These are phyloP conservation scores for Promerops cafer DNA, from an alignment of 2,113 vertebrate genomes.

Conservation along the genomic window DNA sequence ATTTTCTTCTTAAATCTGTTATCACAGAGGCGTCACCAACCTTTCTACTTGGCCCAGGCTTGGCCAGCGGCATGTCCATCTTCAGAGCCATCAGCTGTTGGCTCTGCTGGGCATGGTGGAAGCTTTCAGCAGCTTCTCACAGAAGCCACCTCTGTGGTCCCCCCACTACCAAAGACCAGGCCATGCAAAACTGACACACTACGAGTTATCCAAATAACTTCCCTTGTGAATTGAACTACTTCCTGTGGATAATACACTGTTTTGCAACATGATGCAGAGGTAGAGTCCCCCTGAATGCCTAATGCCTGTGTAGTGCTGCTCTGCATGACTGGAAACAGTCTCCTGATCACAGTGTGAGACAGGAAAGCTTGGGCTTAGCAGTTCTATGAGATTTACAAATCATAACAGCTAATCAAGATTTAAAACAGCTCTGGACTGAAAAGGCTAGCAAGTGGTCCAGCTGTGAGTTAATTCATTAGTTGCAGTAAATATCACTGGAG, in stretches of 20 bases:
- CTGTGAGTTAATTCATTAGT: not conserved
- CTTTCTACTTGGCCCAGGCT: not conserved
- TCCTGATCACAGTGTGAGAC: not conserved
- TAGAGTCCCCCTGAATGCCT: not conserved
- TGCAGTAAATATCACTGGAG: not conserved
- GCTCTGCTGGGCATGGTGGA: not conserved
- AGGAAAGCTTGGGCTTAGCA: not conserved
- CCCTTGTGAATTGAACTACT: not conserved
- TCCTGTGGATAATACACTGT: not conserved
- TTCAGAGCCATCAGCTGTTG: not conserved
- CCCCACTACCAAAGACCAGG: not conserved
- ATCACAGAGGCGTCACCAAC: rapidly evolving
- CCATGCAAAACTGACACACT: not conserved
- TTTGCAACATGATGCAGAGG: not conserved
- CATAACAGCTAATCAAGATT: not conserved
- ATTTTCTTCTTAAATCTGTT: not conserved
- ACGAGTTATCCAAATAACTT: not conserved
- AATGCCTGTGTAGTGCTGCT: not conserved
- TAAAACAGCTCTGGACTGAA: not conserved
- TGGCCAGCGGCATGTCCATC: not conserved
- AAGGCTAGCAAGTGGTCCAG: not conserved
- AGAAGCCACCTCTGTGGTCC: not conserved
- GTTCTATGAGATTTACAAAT: not conserved
- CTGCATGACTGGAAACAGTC: not conserved
- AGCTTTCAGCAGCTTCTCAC: not conserved